Evolutionary conservation across 2,797 vertebrate species (phyloP).

Genomic region (Cuniculus paca): DNA sequence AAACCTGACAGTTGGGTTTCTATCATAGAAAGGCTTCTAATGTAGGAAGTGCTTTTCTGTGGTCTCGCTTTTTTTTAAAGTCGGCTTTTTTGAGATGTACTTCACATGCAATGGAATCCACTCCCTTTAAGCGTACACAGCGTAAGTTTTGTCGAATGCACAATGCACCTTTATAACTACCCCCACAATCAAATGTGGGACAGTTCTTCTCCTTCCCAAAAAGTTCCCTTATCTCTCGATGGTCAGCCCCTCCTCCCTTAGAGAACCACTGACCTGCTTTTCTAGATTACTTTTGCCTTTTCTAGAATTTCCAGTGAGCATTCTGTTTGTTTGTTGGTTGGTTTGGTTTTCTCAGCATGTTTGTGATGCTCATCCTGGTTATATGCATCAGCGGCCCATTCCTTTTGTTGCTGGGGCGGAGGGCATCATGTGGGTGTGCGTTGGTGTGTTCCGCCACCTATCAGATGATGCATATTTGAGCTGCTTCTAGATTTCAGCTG

Average conservation of each 20-base stretch:
- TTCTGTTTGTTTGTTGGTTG: neutral
- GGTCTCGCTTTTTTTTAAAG: neutral
- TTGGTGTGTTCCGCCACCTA: neutral
- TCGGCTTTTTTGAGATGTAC: neutral
- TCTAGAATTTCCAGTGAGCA: neutral
- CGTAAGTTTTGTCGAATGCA: neutral
- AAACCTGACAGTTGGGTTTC: constrained; percentile 2
- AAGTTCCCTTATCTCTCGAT: neutral
- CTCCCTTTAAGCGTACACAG: neutral
- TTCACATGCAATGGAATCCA: neutral
- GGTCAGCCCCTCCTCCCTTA: neutral
- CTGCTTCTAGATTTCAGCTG: neutral
- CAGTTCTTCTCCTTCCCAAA: neutral
- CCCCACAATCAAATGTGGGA: neutral
- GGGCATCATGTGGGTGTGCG: neutral
- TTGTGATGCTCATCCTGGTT: neutral
- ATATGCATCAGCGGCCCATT: neutral
- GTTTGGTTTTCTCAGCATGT: neutral
- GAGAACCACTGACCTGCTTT: neutral
- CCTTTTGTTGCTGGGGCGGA: neutral
- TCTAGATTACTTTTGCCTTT: neutral
- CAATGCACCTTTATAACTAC: neutral
- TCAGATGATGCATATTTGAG: neutral
- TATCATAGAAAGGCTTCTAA: neutral
- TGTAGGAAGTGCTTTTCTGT: neutral